These are phyloP conservation scores for Ophiothrix spiculata DNA, from an alignment of 35 echinoderm and acorn worm genomes.

Conservation along the genomic window DNA sequence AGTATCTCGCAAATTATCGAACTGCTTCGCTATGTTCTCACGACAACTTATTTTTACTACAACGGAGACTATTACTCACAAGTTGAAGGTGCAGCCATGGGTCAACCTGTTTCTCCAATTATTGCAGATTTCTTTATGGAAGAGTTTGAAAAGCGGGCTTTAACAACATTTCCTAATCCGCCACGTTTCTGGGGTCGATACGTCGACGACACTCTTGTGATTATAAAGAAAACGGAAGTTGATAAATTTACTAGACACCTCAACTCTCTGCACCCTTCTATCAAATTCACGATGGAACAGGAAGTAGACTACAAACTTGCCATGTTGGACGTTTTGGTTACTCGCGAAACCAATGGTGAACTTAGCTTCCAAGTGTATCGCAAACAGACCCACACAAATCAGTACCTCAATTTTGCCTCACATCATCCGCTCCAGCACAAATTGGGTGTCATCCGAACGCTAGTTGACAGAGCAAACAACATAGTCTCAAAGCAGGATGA, in stretches of 20 bases:
- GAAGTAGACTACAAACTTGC: conserved; percentile 1
- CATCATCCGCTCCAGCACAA: too few species aligned
- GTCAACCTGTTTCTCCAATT: neutral
- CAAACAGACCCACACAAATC: conserved; percentile 30
- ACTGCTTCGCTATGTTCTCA: neutral
- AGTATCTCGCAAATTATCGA: conserved; percentile 12
- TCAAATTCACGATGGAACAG: conserved; percentile 48
- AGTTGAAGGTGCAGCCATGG: conserved; percentile 9
- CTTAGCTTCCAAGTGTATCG: conserved; percentile 7
- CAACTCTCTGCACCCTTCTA: conserved; percentile 31
- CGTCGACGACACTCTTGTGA: conserved; percentile 54
- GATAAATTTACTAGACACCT: conserved; percentile 31
- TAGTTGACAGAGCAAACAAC: too few species aligned
- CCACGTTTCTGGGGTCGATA: conserved; percentile 45
- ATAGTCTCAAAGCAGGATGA: too few species aligned
- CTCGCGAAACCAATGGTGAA: neutral
- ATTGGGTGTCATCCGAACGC: too few species aligned
- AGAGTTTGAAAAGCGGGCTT: conserved; percentile 2
- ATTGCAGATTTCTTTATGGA: conserved; percentile 16
- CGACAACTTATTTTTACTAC: conserved; percentile 1
- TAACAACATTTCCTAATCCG: conserved; percentile 10
- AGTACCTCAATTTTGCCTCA: too few species aligned
- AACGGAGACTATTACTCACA: neutral
- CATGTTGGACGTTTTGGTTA: conserved; percentile 6
- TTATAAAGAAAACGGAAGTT: neutral